phyloP scores from a whole-genome alignment of 1,140 invertebrate species.

The Drosophila elegans region DNA sequence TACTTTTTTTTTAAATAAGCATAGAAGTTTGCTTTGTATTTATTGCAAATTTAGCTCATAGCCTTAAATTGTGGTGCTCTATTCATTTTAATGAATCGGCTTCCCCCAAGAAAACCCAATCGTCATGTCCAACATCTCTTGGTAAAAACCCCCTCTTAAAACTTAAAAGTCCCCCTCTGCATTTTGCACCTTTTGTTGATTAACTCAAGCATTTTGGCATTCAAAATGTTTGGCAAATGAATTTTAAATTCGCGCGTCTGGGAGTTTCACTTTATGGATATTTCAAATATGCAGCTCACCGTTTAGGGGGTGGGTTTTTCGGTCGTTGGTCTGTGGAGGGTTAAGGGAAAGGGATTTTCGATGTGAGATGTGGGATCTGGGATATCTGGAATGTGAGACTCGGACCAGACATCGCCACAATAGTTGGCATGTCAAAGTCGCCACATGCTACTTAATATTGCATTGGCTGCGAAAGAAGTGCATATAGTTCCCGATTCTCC shows the following conservation, averaged over 20 bases:
- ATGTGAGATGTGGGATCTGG: neutral
- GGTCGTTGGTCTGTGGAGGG: neutral
- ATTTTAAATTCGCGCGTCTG: conserved; percentile 50
- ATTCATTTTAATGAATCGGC: too few species aligned
- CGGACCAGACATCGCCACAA: conserved; percentile 27
- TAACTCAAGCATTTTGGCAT: conserved; percentile 51
- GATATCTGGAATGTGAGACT: neutral
- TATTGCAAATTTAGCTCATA: too few species aligned
- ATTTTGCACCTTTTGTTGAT: conserved; percentile 30
- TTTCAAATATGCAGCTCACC: conserved; percentile 38
- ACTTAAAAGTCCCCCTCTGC: neutral
- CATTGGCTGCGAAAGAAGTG: conserved; percentile 38
- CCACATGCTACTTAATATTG: conserved; percentile 48
- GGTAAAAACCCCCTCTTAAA: too few species aligned
- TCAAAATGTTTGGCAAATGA: conserved; percentile 49
- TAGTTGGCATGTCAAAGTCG: conserved; percentile 46
- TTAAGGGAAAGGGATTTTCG: neutral
- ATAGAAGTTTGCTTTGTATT: too few species aligned
- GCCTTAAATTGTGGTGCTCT: too few species aligned
- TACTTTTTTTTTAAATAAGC: neutral
- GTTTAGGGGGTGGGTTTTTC: conserved; percentile 5
- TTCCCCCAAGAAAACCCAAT: too few species aligned
- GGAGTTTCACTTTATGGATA: conserved; percentile 40
- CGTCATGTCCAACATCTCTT: neutral
- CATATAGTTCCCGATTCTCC: conserved; percentile 21